A percentile compares a stretch with the other conserved stretches of the same genome.
These are phyloP conservation scores for Zaprionus capensis DNA, from an alignment of 1,140 invertebrate genomes.

Conservation along the genomic window DNA sequence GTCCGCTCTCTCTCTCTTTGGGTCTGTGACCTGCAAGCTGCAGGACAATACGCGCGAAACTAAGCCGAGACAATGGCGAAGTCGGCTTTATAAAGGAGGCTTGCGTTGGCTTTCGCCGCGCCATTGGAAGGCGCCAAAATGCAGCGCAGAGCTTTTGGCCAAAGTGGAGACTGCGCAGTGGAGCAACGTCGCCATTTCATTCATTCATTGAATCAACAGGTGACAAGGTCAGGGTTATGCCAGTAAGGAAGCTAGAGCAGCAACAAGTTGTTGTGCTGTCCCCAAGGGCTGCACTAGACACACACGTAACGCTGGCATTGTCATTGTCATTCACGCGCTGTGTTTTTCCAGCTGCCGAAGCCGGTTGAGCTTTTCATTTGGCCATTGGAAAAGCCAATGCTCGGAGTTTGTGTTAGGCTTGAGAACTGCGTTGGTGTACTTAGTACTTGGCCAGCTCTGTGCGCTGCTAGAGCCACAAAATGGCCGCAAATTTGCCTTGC, in stretches of 20 bases:
- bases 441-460: conserved; percentile 30
- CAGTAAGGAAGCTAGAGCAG: background rate
- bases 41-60: conserved; percentile 70
- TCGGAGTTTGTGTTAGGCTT: background rate
- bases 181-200: conserved; percentile 43
- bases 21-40: conserved; percentile 22
- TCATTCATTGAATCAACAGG: conserved; percentile 77
- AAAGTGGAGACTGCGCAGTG: conserved; percentile 45
- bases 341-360: conserved; percentile 6
- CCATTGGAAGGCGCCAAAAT: conserved; percentile 70
- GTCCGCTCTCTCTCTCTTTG: background rate
- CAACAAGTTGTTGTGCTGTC: conserved; percentile 52
- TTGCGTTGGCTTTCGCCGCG: conserved; percentile 35
- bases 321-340: conserved; percentile 1
- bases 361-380: conserved; percentile 34
- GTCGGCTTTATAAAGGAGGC: conserved; percentile 57
- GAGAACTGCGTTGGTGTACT: background rate
- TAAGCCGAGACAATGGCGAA: conserved; percentile 70
- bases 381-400: conserved; percentile 20
- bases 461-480: conserved; percentile 24
- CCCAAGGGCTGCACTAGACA: background rate
- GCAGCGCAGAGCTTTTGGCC: conserved; percentile 52
- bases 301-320: background rate
- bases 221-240: conserved; percentile 67
- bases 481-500: conserved; percentile 22